Evolutionary conservation across 2,888 invertebrate genomes (phyloP).

Genomic region (Apodemia mormo): DNA sequence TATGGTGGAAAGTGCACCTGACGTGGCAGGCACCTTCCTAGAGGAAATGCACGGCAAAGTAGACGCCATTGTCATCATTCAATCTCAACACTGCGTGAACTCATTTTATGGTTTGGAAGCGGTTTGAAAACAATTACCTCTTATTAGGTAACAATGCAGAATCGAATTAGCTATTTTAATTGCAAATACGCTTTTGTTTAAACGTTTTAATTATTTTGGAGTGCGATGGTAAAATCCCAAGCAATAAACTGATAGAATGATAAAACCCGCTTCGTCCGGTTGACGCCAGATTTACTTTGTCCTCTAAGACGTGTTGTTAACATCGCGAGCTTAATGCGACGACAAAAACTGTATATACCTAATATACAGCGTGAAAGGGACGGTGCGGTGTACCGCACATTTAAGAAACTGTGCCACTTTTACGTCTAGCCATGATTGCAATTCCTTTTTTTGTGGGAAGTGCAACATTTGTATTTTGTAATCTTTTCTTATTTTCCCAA

Average conservation of each 20-base stretch:
- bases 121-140: background rate
- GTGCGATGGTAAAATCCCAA: background rate
- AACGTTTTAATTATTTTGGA: background rate
- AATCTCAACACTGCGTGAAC: background rate
- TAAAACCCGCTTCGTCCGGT: background rate
- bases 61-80: background rate
- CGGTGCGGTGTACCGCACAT: no score
- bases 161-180: background rate
- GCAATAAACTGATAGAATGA: background rate
- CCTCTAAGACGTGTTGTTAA: no score
- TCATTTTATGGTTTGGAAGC: background rate
- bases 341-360: no score
- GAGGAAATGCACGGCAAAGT: background rate
- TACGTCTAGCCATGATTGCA: no score
- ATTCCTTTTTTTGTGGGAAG: no score
- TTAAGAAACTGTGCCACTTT: no score
- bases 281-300: no score
- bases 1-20: background rate
- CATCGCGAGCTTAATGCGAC: no score
- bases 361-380: no score
- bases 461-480: no score
- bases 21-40: background rate
- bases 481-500: no score
- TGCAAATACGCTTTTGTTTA: background rate
- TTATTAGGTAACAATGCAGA: conserved; percentile 1